phyloP scores from a whole-genome alignment of 2,888 invertebrate genomes.

The Dinocampus coccinellae region DNA sequence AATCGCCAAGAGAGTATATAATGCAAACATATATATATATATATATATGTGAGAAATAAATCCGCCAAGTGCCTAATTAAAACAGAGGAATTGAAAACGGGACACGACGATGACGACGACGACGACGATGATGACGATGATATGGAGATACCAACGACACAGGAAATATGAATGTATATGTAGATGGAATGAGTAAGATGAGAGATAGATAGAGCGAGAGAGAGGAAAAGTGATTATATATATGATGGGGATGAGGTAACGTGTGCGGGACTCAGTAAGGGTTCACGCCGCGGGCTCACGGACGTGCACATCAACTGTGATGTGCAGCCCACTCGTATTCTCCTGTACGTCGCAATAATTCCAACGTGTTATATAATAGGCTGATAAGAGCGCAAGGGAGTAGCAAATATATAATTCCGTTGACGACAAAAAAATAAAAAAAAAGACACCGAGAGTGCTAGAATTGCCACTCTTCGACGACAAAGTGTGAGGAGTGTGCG shows the following conservation, averaged over 20 bases:
- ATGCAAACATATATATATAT: constrained; percentile 15
- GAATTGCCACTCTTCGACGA: constrained; percentile 68
- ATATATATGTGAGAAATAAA: constrained; percentile 26
- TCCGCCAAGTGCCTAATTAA: constrained; percentile 72
- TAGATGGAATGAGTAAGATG: not conserved
- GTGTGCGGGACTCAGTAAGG: constrained; percentile 38
- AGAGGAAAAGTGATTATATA: constrained; percentile 9
- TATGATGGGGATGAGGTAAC: constrained; percentile 31
- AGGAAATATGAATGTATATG: constrained; percentile 22
- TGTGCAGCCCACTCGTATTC: constrained; percentile 1
- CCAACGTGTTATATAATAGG: constrained; percentile 52
- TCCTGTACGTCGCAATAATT: constrained; percentile 1
- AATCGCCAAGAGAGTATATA: constrained; percentile 59
- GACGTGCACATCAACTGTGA: constrained; percentile 2
- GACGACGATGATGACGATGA: constrained; percentile 34
- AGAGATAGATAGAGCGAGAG: too few relatives aligned
- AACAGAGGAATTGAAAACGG: constrained; percentile 67
- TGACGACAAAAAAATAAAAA: constrained; percentile 64
- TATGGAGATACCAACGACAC: constrained; percentile 39
- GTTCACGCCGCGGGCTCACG: constrained; percentile 25
- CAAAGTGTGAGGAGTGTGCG: constrained; percentile 62
- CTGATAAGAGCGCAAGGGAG: constrained; percentile 61
- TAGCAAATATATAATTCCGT: constrained; percentile 58
- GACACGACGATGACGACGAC: constrained; percentile 44
- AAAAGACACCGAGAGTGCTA: constrained; percentile 62